Base-by-base conservation (phyloP, 2,888 invertebrate genomes). In the Steinernema carpocapsae region DNA sequence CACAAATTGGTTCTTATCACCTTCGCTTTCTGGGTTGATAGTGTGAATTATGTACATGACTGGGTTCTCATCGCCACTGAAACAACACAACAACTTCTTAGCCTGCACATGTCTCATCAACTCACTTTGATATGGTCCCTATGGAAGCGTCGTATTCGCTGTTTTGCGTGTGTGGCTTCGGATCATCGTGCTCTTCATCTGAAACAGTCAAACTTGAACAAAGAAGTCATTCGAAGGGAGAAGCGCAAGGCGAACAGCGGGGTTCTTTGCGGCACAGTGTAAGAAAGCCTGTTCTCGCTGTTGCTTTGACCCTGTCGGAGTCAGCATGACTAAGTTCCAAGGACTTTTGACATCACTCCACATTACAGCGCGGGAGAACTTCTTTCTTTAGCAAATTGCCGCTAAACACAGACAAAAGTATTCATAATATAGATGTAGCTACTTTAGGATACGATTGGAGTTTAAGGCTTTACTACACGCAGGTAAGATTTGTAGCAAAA, bases 11-110 rank as follows among this genome's bases (percentile, higher is more conserved):
- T 43, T 48, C 29, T 43, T 51, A 43, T 71, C 46, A 43, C 71
- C 71, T 43, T 71, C 71, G 7, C 51, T 74, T 46, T 75, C 72
- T 19, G 78, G 78, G 46, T 75, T 76, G 42, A 75, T 79, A 37
- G 77, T 78, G 71, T 84, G 84, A 26, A 84, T 82, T 17, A 82
- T 80, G 74, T 84, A 84, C 83, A 82, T 82, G n/a, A 84, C 77
- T 10, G 79, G 83, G 14, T 81, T 80, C 37, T 74, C 74, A 0
- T 37, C 22, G 29, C 48, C 74, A 32, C 74, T 74, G 45, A 45
- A 74, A 72, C 24, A 24, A 1, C 3, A 0, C 19, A 43, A 22
- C 14, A 42, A 43, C 1, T 59, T 17, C 2, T n/a, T 32, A 48
- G 32, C 10, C 22, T 17, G 64, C 64, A 64, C 12, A 2, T 22